These are phyloP conservation scores for Anthonomus grandis DNA, from an alignment of 1,140 invertebrate species.

Conservation along the genomic window DNA sequence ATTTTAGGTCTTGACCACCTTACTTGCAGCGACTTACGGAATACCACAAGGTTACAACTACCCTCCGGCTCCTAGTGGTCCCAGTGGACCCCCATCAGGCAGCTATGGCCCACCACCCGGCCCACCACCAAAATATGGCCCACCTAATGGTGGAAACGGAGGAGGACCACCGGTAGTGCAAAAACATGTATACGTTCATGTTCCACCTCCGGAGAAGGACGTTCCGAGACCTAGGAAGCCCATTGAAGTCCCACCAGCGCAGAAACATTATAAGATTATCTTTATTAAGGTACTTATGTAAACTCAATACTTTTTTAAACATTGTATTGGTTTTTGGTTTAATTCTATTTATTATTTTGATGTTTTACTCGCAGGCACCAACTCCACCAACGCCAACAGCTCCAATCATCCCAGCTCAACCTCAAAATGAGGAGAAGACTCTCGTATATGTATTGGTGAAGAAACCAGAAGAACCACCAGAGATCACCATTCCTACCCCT, in stretches of 20 bases:
- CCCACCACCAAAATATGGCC: slow-evolving; percentile 12
- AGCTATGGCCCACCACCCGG: slow-evolving; percentile 24
- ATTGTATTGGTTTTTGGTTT: no score
- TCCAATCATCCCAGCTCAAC: slow-evolving; percentile 70
- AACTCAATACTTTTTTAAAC: no score
- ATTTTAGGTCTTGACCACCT: slow-evolving; percentile 30
- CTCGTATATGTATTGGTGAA: slow-evolving; percentile 84
- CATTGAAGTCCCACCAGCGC: slow-evolving; percentile 57
- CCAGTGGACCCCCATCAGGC: slow-evolving; percentile 18
- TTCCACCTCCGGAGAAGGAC: slow-evolving; percentile 69
- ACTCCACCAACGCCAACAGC: slow-evolving; percentile 75
- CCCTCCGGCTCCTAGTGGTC: slow-evolving; percentile 31
- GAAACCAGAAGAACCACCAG: slow-evolving; percentile 78
- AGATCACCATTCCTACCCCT: slow-evolving; percentile 72
- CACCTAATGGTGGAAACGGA: slow-evolving; percentile 40
- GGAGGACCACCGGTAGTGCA: slow-evolving; percentile 53
- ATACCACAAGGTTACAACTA: slow-evolving; percentile 34
- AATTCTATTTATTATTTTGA: neutral
- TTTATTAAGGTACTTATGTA: slow-evolving; percentile 82
- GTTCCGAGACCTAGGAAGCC: slow-evolving; percentile 58
- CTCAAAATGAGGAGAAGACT: slow-evolving; percentile 83
- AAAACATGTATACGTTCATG: slow-evolving; percentile 75
- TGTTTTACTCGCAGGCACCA: slow-evolving; percentile 58
- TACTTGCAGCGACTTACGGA: slow-evolving; percentile 28
- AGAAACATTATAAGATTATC: slow-evolving; percentile 86